Percentiles rank a stretch among this genome's conserved stretches.
Evolutionary conservation across 1,140 invertebrate genomes (phyloP).

Genomic region (Megathymus violae): DNA sequence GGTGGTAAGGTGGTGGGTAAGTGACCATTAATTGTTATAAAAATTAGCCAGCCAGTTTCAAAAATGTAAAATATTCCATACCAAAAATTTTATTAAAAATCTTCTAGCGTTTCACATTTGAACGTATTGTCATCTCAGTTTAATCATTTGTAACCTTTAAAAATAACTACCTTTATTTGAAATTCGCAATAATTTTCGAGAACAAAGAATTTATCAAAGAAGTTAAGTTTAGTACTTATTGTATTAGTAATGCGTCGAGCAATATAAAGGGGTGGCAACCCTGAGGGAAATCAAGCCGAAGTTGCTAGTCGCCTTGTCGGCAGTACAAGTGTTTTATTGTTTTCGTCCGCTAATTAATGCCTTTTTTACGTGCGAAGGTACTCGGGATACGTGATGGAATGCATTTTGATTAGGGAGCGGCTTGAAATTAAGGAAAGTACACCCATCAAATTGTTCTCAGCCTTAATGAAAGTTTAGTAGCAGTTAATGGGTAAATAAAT

Average conservation of each 20-base stretch:
- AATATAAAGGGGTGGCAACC: constrained; percentile 22
- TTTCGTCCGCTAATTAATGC: constrained; percentile 17
- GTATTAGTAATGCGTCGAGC: too few species aligned
- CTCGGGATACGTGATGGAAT: constrained; percentile 7
- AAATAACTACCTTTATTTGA: too few species aligned
- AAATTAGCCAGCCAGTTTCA: too few species aligned
- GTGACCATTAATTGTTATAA: too few species aligned
- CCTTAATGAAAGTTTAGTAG: too few species aligned
- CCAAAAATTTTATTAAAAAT: too few species aligned
- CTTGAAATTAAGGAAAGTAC: background rate
- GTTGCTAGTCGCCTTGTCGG: constrained; percentile 19
- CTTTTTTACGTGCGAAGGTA: constrained; percentile 21
- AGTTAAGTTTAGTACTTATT: constrained; percentile 17
- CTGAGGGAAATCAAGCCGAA: constrained; percentile 35
- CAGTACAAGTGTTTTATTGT: constrained; percentile 33
- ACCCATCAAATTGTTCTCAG: too few species aligned
- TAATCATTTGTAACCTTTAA: too few species aligned
- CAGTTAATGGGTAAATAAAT: constrained; percentile 37
- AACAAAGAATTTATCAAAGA: constrained; percentile 12
- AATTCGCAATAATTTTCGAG: background rate
- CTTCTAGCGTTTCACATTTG: too few species aligned
- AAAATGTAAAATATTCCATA: too few species aligned
- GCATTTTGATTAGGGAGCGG: background rate
- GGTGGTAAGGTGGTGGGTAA: too few species aligned
- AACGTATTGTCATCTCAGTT: too few species aligned